Base-by-base conservation (phyloP, 2,888 invertebrate genomes). In the Eristalis arbustorum region DNA sequence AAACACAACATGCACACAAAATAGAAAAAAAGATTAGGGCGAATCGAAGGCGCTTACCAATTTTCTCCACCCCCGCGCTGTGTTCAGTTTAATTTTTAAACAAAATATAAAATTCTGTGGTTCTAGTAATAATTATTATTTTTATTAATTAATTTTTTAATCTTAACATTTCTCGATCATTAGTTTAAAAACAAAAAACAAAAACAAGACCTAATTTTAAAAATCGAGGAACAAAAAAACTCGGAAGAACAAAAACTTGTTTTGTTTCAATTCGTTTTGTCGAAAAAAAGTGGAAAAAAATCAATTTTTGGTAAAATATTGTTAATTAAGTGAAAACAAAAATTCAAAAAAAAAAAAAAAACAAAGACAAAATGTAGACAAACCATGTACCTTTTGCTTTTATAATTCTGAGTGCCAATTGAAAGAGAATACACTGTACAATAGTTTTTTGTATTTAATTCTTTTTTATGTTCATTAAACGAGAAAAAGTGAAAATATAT, bases 21-120 rank as follows among this genome's bases (percentile, higher is more conserved):
- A 31, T 10, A 31, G 6, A 6, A 31, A 31, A 8, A 31, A 56
- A 34, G 59, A 57, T 69, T 23, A 87, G 37, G 68, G 75, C 64
- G 22, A 67, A 68, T 81, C 64, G 25, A 84, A 78, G 64, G 74
- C 78, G 74, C 68, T 75, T 77, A 83, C 78, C 75, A 83, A 83
- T 87, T 82, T 83, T 87, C 57, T 88, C 89, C 89, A 89, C 89
- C 89, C 88, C 89, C 90, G 91, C 90, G 92, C 92, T 92, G 92
- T 92, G 92, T 92, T 92, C 92, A 92, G 90, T 90, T 90, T 91
- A 87, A 89, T 89, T 81, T 80, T 81, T 80, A 83, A 85, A 78
- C 69, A 87, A 85, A 72, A 78, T 49, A 83, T 69, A 75, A 88
- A 87, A 88, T 89, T 88, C 89, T 90, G 89, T 90, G 89, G 89